These are phyloP conservation scores for Phodopus roborovskii DNA, from an alignment of 2,113 vertebrate species.

Conservation along the genomic window DNA sequence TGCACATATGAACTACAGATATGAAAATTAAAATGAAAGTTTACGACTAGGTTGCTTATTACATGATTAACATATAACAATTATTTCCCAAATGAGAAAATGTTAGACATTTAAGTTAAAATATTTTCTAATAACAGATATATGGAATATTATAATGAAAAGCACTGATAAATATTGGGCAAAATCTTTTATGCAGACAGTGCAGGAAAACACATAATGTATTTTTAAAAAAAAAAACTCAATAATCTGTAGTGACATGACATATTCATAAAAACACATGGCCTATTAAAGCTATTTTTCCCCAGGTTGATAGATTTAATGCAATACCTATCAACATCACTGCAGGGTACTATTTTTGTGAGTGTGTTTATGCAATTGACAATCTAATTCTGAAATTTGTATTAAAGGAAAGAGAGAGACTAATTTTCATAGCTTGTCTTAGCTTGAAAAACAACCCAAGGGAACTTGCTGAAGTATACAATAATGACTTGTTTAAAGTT, in stretches of 20 bases:
- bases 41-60: background rate
- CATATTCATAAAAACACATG: background rate
- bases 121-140: constrained; percentile 11
- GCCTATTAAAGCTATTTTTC: background rate
- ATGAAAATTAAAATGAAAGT: background rate
- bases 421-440: constrained; percentile 6
- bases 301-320: constrained; percentile 17
- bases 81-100: background rate
- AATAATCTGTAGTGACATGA: background rate
- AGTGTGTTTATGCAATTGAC: background rate
- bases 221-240: background rate
- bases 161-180: background rate
- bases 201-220: background rate
- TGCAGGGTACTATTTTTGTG: background rate
- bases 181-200: background rate
- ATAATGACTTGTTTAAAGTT: constrained; percentile 9
- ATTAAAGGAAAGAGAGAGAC: background rate
- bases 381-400: constrained; percentile 24
- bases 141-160: background rate
- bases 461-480: background rate
- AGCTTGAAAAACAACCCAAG: constrained; percentile 4
- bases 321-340: background rate
- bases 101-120: background rate
- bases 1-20: background rate
- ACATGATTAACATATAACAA: background rate